phyloP scores from a whole-genome alignment of 2,888 invertebrate genomes.

The Lordiphosa fenestrarum region DNA sequence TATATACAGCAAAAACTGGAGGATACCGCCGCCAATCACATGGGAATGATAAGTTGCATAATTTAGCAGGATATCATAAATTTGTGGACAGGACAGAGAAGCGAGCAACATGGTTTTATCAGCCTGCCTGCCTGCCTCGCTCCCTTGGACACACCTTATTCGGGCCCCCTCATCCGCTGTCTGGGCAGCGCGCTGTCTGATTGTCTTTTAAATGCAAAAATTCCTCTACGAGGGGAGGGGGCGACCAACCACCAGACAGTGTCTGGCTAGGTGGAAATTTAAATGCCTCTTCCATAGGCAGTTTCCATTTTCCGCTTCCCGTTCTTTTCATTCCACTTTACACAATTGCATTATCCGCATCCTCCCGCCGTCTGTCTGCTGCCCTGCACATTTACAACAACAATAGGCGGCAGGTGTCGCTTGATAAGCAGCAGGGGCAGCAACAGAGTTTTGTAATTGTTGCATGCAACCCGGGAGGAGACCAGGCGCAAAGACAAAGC shows the following conservation, averaged over 20 bases:
- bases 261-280: slow-evolving; percentile 8
- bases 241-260: not conserved
- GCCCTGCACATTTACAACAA: not conserved
- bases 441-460: slow-evolving; percentile 4
- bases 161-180: not conserved
- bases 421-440: not conserved
- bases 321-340: slow-evolving; percentile 4
- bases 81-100: slow-evolving; percentile 29
- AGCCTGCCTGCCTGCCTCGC: slow-evolving; percentile 3
- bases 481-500: slow-evolving; percentile 21
- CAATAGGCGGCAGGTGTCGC: slow-evolving; percentile 22
- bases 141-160: slow-evolving; percentile 5
- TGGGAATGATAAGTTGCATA: slow-evolving; percentile 67
- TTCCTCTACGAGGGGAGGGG: not conserved
- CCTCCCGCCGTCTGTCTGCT: not conserved
- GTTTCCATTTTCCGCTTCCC: not conserved
- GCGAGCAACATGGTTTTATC: slow-evolving; percentile 36
- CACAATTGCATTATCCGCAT: not conserved
- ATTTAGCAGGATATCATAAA: slow-evolving; percentile 71
- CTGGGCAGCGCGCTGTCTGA: slow-evolving; percentile 2
- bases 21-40: slow-evolving; percentile 1
- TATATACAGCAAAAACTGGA: slow-evolving; percentile 25
- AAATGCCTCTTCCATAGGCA: slow-evolving; percentile 11
- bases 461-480: slow-evolving; percentile 11
- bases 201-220: slow-evolving; percentile 1